phyloP scores from a whole-genome alignment of 1,140 invertebrate species.

The Bicyclus anynana region DNA sequence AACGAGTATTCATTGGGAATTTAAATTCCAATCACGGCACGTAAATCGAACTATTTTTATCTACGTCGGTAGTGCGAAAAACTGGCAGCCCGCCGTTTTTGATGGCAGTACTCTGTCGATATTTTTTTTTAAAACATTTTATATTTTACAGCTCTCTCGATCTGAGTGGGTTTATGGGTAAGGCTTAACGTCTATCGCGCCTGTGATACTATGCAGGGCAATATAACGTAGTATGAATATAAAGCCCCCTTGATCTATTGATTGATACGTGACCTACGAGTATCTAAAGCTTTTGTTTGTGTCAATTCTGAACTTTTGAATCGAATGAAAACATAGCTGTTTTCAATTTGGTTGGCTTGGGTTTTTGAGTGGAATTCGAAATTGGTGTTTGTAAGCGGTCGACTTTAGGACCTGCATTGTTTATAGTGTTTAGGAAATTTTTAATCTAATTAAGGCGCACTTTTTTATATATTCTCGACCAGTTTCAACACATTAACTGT shows the following conservation, averaged over 20 bases:
- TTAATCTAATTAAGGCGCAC: too few relatives aligned
- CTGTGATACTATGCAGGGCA: background rate
- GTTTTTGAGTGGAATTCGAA: too few relatives aligned
- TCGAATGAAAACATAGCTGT: background rate
- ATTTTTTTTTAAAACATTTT: background rate
- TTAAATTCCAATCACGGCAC: slow-evolving; percentile 35
- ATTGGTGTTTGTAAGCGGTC: too few relatives aligned
- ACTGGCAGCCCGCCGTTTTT: slow-evolving; percentile 35
- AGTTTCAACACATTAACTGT: too few relatives aligned
- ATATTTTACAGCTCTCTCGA: background rate
- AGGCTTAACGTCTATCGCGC: slow-evolving; percentile 7
- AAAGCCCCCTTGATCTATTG: background rate
- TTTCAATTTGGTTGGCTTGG: too few relatives aligned
- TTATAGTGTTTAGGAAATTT: too few relatives aligned
- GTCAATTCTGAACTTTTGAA: background rate
- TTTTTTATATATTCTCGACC: too few relatives aligned
- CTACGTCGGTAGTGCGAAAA: slow-evolving; percentile 24
- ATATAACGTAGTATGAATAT: background rate
- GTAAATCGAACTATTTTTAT: slow-evolving; percentile 34
- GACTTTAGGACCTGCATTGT: too few relatives aligned
- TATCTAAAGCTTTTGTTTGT: background rate
- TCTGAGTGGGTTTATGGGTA: background rate
- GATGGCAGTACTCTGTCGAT: slow-evolving; percentile 31
- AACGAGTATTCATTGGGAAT: slow-evolving; percentile 40
- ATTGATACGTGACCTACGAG: background rate